Percentiles rank a stretch among this genome's conserved stretches.
phyloP scores from a whole-genome alignment of 2,113 vertebrate genomes.

The Bambusicola thoracicus region DNA sequence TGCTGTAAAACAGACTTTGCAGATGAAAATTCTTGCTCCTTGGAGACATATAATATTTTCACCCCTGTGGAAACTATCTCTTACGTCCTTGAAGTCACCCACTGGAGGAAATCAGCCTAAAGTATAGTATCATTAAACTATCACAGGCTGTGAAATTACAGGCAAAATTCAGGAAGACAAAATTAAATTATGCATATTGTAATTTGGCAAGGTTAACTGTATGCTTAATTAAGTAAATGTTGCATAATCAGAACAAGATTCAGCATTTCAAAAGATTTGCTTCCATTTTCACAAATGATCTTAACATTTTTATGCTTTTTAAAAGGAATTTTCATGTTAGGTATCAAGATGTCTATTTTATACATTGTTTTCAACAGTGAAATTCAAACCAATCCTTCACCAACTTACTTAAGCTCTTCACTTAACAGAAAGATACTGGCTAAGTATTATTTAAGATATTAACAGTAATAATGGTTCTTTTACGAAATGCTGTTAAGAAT shows the following conservation, averaged over 20 bases:
- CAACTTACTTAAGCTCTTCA: neutral
- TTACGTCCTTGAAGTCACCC: neutral
- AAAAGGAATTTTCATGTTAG: neutral
- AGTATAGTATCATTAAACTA: neutral
- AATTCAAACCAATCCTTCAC: neutral
- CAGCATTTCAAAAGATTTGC: neutral
- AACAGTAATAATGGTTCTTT: constrained; percentile 39
- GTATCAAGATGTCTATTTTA: neutral
- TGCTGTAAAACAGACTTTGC: neutral
- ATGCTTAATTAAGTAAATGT: neutral
- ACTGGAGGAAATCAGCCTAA: neutral
- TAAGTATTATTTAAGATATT: constrained; percentile 48
- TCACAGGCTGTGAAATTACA: neutral
- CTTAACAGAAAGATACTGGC: neutral
- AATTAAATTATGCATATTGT: neutral
- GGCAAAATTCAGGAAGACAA: neutral
- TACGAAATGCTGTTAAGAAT: constrained; percentile 38
- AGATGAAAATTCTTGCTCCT: neutral
- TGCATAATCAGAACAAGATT: neutral
- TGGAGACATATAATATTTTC: neutral
- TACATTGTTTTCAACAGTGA: neutral
- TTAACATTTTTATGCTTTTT: neutral
- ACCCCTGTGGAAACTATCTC: neutral
- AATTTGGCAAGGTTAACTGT: neutral
- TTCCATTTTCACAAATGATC: neutral